These are phyloP conservation scores for Cyclura pinguis DNA, from an alignment of 2,797 vertebrate genomes.

Conservation along the genomic window DNA sequence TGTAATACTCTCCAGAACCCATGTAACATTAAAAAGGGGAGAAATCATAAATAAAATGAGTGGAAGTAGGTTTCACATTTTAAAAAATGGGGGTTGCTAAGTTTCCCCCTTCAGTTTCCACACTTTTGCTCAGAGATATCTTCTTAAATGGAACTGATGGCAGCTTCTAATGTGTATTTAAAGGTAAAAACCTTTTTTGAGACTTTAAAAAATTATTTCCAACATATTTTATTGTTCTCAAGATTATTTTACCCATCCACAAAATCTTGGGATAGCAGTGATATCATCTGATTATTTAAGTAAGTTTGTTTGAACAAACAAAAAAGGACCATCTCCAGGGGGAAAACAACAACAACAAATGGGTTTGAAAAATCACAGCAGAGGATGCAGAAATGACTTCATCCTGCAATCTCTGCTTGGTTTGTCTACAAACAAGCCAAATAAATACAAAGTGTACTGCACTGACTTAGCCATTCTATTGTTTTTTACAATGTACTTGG, in stretches of 20 bases:
- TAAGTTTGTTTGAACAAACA: not conserved
- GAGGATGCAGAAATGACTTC: not conserved
- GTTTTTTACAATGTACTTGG: conserved; percentile 47
- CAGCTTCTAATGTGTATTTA: too few species aligned
- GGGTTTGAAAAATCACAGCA: conserved; percentile 28
- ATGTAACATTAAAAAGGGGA: too few species aligned
- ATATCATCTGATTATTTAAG: not conserved
- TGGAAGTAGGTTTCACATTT: too few species aligned
- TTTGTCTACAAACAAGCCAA: conserved; percentile 50
- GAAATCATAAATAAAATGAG: too few species aligned
- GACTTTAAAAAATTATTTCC: too few species aligned
- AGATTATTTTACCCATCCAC: not conserved
- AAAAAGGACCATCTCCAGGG: not conserved
- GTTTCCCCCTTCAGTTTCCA: too few species aligned
- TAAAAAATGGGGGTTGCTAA: too few species aligned
- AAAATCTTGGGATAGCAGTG: not conserved
- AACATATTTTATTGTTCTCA: not conserved
- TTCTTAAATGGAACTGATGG: too few species aligned
- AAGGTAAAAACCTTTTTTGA: too few species aligned
- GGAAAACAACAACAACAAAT: not conserved
- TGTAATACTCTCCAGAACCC: too few species aligned
- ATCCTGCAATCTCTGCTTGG: conserved; percentile 28
- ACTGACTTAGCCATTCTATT: conserved; percentile 60
- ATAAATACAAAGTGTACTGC: conserved; percentile 28
- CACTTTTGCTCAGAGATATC: too few species aligned